Evolutionary conservation across 2,797 vertebrate genomes (phyloP).

Genomic region (Phoeniculus purpureus): DNA sequence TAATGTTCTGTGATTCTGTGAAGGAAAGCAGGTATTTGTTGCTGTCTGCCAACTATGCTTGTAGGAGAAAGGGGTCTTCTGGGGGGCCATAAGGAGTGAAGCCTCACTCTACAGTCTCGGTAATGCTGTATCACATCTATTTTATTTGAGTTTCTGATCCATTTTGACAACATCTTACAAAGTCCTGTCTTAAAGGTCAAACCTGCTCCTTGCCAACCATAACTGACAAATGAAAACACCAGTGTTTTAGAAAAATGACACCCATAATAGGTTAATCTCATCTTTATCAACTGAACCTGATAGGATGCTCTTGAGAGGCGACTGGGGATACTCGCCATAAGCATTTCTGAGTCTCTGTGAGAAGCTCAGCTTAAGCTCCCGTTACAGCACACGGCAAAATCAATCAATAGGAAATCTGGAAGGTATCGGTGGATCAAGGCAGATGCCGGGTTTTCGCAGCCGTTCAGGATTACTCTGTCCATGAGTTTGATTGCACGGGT

Average conservation of each 20-base stretch:
- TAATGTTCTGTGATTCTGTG: too few relatives aligned
- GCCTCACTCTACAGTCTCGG: background rate
- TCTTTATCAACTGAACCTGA: conserved; percentile 46
- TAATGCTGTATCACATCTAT: background rate
- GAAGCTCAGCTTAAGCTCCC: conserved; percentile 33
- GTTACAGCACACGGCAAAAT: background rate
- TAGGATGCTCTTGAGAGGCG: conserved; percentile 29
- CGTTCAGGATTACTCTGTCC: background rate
- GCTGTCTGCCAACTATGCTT: background rate
- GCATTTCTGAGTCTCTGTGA: conserved; percentile 5
- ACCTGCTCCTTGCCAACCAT: background rate
- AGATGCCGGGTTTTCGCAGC: background rate
- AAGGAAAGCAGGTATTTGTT: background rate
- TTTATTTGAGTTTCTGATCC: conserved; percentile 38
- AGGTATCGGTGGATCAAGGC: conserved; percentile 16
- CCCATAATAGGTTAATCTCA: conserved; percentile 50
- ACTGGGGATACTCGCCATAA: background rate
- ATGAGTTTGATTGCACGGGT: background rate
- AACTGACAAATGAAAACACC: conserved; percentile 30
- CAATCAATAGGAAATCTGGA: background rate
- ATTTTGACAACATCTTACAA: conserved; percentile 43
- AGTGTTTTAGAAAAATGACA: conserved; percentile 27
- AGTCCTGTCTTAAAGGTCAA: conserved; percentile 56
- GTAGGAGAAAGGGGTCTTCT: background rate
- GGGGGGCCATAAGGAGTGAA: background rate